Base-by-base conservation (phyloP, 2,113 vertebrate species). In the Chloropsis hardwickii region DNA sequence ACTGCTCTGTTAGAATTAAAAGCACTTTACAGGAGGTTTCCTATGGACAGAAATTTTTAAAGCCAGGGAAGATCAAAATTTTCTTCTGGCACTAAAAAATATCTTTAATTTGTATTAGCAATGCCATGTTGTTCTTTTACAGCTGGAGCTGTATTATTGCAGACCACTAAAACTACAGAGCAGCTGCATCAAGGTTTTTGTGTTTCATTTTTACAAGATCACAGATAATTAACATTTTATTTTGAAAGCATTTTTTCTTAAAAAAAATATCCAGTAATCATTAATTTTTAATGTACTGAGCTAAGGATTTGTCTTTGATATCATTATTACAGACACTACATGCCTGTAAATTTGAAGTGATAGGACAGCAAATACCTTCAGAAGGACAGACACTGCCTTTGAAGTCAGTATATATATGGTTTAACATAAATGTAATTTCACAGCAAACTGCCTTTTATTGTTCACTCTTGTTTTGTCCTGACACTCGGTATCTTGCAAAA, bases 381-480 rank as follows among this genome's bases (percentile, higher is more conserved):
- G 83, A 97, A 94, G 83, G 94, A 94, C 90, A 96, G 80, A 61
- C 71, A 16, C 10, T 66, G 91, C 61, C 95, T 96, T 96, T 97
- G 90, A 94, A 95, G 93, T 92, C 61, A 58, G 73, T 69, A 6
- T 72, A 85, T 91, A 90, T 93, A 65, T 67, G 76, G 64, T 86
- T 94, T 89, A 92, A 94, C 91, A 94, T 70, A 92, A 94, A 95
- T 51, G 80, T 90, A 96, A 94, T 96, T 95, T 96, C 81, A 96
- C 94, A 95, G 87, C 87, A 95, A 96, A 96, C 79, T 89, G 90
- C 74, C 66, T 97, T 96, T 91, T 95, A 92, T 93, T 91, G 60
- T 86, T 97, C 81, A 64, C 44, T 94, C 53, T 96, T 96, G 95
- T 93, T 92, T 71, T 88, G 79, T 72, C 91, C 78, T 77, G 81